A percentile compares a stretch with the other conserved stretches of the same genome.
These are phyloP conservation scores for Salvator merianae DNA, from an alignment of 2,113 vertebrate species.

Conservation along the genomic window DNA sequence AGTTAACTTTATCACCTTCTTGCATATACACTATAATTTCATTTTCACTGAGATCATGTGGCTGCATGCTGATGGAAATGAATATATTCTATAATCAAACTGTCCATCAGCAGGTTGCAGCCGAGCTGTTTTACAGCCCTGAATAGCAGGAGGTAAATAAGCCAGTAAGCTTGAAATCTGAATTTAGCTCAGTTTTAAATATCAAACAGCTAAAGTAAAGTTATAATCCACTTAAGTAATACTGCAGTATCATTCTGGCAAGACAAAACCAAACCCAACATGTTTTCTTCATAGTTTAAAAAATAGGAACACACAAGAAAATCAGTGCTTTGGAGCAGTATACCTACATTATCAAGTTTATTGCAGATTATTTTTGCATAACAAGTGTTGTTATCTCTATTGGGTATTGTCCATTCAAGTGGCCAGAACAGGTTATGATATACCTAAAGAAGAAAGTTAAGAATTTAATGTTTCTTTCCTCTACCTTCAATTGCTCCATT, in stretches of 20 bases:
- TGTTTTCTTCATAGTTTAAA: neutral
- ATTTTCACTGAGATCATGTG: neutral
- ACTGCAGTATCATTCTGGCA: neutral
- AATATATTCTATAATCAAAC: neutral
- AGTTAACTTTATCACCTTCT: neutral
- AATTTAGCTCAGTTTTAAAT: slow-evolving; percentile 25
- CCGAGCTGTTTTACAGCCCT: neutral
- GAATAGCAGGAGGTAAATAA: slow-evolving; percentile 27
- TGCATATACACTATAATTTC: neutral
- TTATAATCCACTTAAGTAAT: neutral
- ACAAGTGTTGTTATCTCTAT: slow-evolving; percentile 89
- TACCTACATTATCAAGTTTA: slow-evolving; percentile 85
- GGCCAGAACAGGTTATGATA: slow-evolving; percentile 95
- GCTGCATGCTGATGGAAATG: neutral
- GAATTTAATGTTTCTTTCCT: neutral
- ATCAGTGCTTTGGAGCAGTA: neutral
- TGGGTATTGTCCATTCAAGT: slow-evolving; percentile 90
- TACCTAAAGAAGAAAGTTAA: slow-evolving; percentile 71
- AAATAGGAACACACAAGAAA: neutral
- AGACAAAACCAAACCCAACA: neutral
- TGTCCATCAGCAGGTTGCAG: neutral
- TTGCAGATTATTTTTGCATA: slow-evolving; percentile 93
- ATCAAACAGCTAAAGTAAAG: slow-evolving; percentile 10
- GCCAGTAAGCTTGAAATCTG: slow-evolving; percentile 7
- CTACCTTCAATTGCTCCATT: too few relatives aligned